These are phyloP conservation scores for Meghimatium bilineatum DNA, from an alignment of 2,888 invertebrate genomes.

Conservation along the genomic window DNA sequence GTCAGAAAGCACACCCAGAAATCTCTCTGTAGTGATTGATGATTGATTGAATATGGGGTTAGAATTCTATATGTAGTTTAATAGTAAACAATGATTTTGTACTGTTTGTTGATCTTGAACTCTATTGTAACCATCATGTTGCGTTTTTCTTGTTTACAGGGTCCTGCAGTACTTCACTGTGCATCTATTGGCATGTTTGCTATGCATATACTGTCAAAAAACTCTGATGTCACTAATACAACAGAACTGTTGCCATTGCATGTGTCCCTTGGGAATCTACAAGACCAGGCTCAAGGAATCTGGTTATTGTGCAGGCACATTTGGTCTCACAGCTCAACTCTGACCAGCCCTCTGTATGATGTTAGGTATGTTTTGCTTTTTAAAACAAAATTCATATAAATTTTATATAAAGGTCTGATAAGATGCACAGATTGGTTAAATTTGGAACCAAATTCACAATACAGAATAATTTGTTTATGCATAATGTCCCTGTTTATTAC, in stretches of 20 bases:
- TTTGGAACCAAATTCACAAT: too few relatives aligned
- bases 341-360: constrained; percentile 48
- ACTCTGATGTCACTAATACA: constrained; percentile 28
- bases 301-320: constrained; percentile 56
- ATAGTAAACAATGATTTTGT: too few relatives aligned
- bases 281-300: constrained; percentile 54
- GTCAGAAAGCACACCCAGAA: too few relatives aligned
- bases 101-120: not conserved
- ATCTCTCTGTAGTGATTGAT: too few relatives aligned
- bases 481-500: too few relatives aligned
- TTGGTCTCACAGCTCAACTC: constrained; percentile 61
- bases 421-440: too few relatives aligned
- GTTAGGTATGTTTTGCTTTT: constrained; percentile 51
- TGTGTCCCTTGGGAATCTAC: constrained; percentile 54
- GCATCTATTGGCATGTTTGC: constrained; percentile 51
- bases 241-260: constrained; percentile 53
- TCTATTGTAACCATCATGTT: not conserved
- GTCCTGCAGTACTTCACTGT: constrained; percentile 54
- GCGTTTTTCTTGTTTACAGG: constrained; percentile 41
- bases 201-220: constrained; percentile 55
- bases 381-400: too few relatives aligned
- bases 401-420: too few relatives aligned
- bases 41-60: too few relatives aligned
- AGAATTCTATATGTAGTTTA: too few relatives aligned
- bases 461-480: too few relatives aligned